Evolutionary conservation across 2,113 vertebrate species (phyloP).

Genomic region (Kryptolebias marmoratus): DNA sequence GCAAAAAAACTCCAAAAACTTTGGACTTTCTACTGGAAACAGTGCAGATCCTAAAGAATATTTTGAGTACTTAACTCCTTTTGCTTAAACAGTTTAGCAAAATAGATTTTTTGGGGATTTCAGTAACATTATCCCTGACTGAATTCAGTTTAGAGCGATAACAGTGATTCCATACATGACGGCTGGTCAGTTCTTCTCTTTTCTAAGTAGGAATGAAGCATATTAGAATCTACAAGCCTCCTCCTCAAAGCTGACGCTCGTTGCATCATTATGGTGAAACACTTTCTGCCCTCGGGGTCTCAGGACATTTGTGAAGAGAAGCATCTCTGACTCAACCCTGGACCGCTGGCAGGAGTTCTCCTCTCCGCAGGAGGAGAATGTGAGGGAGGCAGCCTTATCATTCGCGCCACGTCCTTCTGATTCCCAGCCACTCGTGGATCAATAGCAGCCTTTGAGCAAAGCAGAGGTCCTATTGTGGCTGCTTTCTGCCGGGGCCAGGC

Average conservation of each 20-base stretch:
- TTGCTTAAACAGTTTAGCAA: too few relatives aligned
- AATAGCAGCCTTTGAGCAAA: constrained; percentile 73
- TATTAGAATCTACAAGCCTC: neutral
- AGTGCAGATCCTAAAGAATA: too few relatives aligned
- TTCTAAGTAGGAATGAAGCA: neutral
- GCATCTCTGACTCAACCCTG: constrained; percentile 17
- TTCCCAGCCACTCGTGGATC: constrained; percentile 66
- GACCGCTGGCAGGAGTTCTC: constrained; percentile 23
- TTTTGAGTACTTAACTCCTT: too few relatives aligned
- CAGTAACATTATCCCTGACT: too few relatives aligned
- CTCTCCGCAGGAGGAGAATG: constrained; percentile 25
- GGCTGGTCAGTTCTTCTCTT: too few relatives aligned
- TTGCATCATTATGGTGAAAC: constrained; percentile 1
- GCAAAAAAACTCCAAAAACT: too few relatives aligned
- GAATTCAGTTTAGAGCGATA: too few relatives aligned
- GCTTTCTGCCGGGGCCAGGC: constrained; percentile 29
- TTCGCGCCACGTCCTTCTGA: constrained; percentile 67
- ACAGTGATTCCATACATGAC: too few relatives aligned
- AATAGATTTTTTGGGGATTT: too few relatives aligned
- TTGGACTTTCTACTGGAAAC: too few relatives aligned
- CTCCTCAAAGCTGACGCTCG: neutral
- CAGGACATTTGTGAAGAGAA: neutral
- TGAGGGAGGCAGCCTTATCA: constrained; percentile 34
- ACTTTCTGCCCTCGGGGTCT: neutral
- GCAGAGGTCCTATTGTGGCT: constrained; percentile 58